Conservation (phyloP, 2,888 invertebrate genomes). For the Protonemura montana region DNA sequence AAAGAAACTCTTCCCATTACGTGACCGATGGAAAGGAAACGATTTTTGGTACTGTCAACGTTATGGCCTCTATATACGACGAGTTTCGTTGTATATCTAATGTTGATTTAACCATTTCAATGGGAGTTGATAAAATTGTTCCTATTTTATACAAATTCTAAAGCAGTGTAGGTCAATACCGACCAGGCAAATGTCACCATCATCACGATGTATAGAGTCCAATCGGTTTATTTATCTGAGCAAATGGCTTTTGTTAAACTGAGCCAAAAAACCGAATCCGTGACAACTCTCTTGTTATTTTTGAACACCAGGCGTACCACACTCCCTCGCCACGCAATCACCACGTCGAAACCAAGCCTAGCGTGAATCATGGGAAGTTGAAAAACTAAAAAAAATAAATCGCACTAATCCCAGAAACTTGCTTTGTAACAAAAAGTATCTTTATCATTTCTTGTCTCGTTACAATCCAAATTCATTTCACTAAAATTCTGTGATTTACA, state of each 20-base stretch:
- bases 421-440: not conserved
- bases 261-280: constrained; percentile 5
- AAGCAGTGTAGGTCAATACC: not conserved
- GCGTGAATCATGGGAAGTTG: not conserved
- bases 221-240: not conserved
- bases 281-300: not conserved
- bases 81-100: not conserved
- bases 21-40: not conserved
- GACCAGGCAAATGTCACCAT: not conserved
- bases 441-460: not conserved
- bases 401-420: not conserved
- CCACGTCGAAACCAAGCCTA: not conserved
- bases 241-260: not conserved
- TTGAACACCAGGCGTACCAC: not conserved
- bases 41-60: not conserved
- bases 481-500: not conserved
- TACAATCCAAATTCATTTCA: not conserved
- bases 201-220: not conserved
- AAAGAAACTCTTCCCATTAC: not conserved
- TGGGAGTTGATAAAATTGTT: not conserved
- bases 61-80: not conserved
- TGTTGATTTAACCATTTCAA: not conserved
- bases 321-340: not conserved
- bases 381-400: not conserved
- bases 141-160: not conserved